Evolutionary conservation across 2,888 invertebrate species (phyloP).

Genomic region (Ethmia dodecea): DNA sequence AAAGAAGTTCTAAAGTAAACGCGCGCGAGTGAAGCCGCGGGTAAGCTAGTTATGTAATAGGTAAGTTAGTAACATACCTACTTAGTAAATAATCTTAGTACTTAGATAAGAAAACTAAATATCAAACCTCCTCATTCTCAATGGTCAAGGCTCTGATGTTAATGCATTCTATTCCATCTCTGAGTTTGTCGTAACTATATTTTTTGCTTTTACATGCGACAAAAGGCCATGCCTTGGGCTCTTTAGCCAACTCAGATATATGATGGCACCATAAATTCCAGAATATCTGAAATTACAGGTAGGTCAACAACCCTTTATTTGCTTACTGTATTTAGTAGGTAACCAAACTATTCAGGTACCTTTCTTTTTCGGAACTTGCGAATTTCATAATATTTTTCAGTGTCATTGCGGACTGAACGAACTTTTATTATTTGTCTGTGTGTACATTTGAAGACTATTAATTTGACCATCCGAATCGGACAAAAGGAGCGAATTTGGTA

Average conservation of each 20-base stretch:
- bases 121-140: neutral
- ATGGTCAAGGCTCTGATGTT: neutral
- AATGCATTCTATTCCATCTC: conserved; percentile 1
- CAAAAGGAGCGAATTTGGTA: neutral
- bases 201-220: neutral
- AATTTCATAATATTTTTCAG: conserved; percentile 81
- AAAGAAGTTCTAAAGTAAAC: too few relatives aligned
- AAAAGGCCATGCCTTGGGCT: conserved; percentile 16
- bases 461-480: conserved; percentile 19
- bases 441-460: conserved; percentile 76
- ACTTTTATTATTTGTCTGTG: conserved; percentile 80
- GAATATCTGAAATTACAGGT: conserved; percentile 64
- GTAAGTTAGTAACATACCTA: too few relatives aligned
- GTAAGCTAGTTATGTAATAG: too few relatives aligned
- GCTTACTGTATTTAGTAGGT: too few relatives aligned
- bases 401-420: conserved; percentile 58
- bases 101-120: too few relatives aligned
- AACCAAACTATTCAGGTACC: conserved; percentile 41
- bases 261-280: conserved; percentile 80
- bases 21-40: too few relatives aligned
- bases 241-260: conserved; percentile 48
- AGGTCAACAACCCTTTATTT: too few relatives aligned
- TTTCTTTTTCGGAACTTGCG: conserved; percentile 77
- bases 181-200: too few relatives aligned
- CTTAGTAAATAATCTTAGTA: too few relatives aligned